Evolutionary conservation across 2,113 vertebrate genomes (phyloP).

Genomic region (Apteryx mantelli): DNA sequence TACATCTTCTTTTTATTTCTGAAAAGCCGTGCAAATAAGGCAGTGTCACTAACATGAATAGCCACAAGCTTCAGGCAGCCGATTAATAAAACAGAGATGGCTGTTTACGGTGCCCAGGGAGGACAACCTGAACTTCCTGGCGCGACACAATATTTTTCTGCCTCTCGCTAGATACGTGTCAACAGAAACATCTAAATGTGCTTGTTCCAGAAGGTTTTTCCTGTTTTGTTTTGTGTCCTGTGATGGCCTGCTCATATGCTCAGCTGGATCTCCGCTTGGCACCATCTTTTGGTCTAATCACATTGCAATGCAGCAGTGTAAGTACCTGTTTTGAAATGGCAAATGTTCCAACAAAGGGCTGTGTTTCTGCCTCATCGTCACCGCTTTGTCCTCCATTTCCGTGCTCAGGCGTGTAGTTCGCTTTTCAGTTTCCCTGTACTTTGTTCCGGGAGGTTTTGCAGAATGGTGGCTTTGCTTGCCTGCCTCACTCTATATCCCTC

Average conservation of each 20-base stretch:
- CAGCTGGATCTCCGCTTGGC: conserved; percentile 35
- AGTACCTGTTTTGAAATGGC: background rate
- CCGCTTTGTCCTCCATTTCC: background rate
- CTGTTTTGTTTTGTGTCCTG: background rate
- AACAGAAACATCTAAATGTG: background rate
- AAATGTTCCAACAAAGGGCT: background rate
- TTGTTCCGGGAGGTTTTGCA: background rate
- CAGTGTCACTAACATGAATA: background rate
- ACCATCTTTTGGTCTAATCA: background rate
- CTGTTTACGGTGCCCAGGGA: background rate
- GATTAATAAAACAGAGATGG: background rate
- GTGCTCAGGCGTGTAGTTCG: accelerated
- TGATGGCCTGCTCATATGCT: background rate
- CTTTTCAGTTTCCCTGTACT: background rate
- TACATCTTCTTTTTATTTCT: background rate
- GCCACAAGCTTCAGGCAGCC: background rate
- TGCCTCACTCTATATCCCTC: background rate
- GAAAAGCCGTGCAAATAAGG: background rate
- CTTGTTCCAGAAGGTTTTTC: background rate
- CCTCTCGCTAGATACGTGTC: background rate
- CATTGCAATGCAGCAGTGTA: background rate
- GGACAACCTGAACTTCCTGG: background rate
- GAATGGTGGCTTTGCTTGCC: background rate
- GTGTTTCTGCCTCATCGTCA: accelerated
- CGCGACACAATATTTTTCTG: background rate